Evolutionary conservation across 2,797 vertebrate genomes (phyloP), one percentile per base, ranked within the genome.

Genomic region (Knipowitschia caucasica): DNA sequence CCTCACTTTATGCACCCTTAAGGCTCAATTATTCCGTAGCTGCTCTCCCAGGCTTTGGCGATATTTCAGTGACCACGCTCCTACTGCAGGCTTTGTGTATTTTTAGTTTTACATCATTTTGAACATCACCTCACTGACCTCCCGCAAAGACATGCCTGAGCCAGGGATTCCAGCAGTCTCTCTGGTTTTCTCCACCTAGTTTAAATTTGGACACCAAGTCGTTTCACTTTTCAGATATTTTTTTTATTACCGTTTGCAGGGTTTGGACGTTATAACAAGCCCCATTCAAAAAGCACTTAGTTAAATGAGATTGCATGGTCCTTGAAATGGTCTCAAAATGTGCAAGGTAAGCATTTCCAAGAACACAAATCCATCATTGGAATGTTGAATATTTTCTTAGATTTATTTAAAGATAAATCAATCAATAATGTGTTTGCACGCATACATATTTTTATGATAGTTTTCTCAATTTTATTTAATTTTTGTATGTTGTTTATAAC

Each of bases 11-110:
- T 39, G 49, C 66, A 78, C 79, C 84, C 78, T 74, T 58, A 84
- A 86, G 84, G 82, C 76, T 82, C 84, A 85, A 81, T 86, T 86
- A 86, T 68, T 64, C 64, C 59, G 75, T 61, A 44, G 33, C 54
- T 5, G 53, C 79, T 86, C 82, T 81, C 84, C 7, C 68, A 64
- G 80, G 81, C 68, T 63, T 68, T 63, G 7, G 5, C 42, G 8
- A 59, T 79, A 83, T 79, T 71, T 74, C 43, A 39, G 67, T 77
- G 73, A 81, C 77, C 68, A 25, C 38, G 57, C 63, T 45, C 62
- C 33, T 35, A 77, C 82, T 68, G 67, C 62, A 26, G 78, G 81
- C 53, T 79, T 82, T 66, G 58, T 66, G 73, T 85, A 86, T 86
- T 81, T 84, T 81, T 85, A 86, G 81, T 77, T 78, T 67, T 56